Percentiles rank a stretch among this genome's conserved stretches.
phyloP scores from a whole-genome alignment of 2,888 invertebrate genomes.

The Scotopteryx bipunctaria region DNA sequence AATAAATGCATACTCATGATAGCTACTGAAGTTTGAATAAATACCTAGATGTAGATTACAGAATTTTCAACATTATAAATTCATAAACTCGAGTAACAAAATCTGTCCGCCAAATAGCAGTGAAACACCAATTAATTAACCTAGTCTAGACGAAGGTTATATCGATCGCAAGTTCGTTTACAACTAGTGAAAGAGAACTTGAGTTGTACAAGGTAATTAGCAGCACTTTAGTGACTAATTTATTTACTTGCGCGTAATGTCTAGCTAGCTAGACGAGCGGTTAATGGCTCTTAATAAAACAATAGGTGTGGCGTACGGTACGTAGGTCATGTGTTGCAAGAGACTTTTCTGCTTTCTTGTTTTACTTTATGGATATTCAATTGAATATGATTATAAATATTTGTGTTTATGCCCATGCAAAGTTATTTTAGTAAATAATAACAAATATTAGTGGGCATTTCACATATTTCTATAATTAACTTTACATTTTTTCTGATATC shows the following conservation, averaged over 20 bases:
- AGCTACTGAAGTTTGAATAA: not conserved
- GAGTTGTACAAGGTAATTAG: constrained; percentile 63
- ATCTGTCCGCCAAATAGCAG: constrained; percentile 49
- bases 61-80: not conserved
- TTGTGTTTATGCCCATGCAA: no score
- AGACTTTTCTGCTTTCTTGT: constrained; percentile 35
- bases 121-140: constrained; percentile 60
- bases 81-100: constrained; percentile 27
- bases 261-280: constrained; percentile 53
- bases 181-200: constrained; percentile 56
- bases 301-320: constrained; percentile 51
- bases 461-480: no score
- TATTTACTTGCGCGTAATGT: constrained; percentile 70
- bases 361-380: not conserved
- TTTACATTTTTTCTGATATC: no score
- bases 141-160: constrained; percentile 53
- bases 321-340: constrained; percentile 44
- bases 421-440: no score
- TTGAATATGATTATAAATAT: no score
- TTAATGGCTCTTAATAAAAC: constrained; percentile 61
- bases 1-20: not conserved
- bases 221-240: constrained; percentile 66
- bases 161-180: constrained; percentile 47
- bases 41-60: not conserved
- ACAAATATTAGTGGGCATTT: no score